A percentile compares a stretch with the other conserved stretches of the same genome.
These are phyloP conservation scores for Sciaenops ocellatus DNA, from an alignment of 2,797 vertebrate genomes.

Conservation along the genomic window DNA sequence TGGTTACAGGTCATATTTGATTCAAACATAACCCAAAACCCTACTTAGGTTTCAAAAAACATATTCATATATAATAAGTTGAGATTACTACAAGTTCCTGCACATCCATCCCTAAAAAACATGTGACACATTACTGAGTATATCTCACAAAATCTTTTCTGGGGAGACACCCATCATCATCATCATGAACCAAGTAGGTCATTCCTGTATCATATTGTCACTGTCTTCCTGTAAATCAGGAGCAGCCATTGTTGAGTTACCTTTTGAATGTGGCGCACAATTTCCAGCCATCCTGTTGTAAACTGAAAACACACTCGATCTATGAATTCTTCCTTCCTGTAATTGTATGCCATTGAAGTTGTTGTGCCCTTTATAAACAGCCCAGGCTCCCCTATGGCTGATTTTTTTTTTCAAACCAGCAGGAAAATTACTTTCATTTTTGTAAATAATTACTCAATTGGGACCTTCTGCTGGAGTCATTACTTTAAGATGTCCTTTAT, in stretches of 20 bases:
- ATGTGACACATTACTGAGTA: not conserved
- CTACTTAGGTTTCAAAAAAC: not conserved
- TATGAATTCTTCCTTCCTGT: constrained; percentile 37
- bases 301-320: constrained; percentile 1
- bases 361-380: constrained; percentile 12
- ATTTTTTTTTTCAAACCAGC: not conserved
- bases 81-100: not conserved
- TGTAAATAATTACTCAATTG: constrained; percentile 2
- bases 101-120: not conserved
- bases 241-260: constrained; percentile 11
- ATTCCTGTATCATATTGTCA: constrained; percentile 3
- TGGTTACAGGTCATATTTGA: not conserved
- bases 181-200: constrained; percentile 7
- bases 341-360: constrained; percentile 10
- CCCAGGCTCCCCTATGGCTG: not conserved
- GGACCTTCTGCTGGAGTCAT: not conserved
- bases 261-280: not conserved
- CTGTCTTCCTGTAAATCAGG: constrained; percentile 20
- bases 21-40: not conserved
- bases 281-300: constrained; percentile 19
- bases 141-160: not conserved
- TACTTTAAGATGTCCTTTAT: not conserved
- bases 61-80: not conserved
- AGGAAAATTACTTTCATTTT: not conserved
- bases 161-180: constrained; percentile 1